These are phyloP conservation scores for Cynaeus angustus DNA, from an alignment of 2,888 invertebrate species.

Conservation along the genomic window DNA sequence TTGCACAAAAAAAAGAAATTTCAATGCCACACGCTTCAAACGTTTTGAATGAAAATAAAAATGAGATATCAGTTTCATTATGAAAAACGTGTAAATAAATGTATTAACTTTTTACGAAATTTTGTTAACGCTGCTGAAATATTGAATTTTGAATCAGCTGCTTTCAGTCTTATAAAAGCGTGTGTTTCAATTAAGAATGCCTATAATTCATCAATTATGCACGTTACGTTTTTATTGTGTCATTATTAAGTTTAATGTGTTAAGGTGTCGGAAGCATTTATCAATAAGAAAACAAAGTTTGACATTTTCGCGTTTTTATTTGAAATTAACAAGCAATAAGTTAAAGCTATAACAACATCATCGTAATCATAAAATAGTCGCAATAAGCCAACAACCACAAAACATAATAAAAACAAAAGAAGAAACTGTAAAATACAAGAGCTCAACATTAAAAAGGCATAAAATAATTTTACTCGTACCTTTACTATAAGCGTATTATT, in stretches of 20 bases:
- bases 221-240: neutral
- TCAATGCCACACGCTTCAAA: too few relatives aligned
- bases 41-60: too few relatives aligned
- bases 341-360: constrained; percentile 52
- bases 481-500: constrained; percentile 53
- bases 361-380: constrained; percentile 54
- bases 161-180: too few relatives aligned
- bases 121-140: too few relatives aligned
- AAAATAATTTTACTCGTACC: constrained; percentile 56
- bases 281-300: constrained; percentile 22
- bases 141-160: too few relatives aligned
- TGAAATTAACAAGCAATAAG: constrained; percentile 54
- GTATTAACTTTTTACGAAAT: too few relatives aligned
- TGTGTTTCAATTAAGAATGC: too few relatives aligned
- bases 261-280: constrained; percentile 5
- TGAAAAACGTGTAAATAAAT: too few relatives aligned
- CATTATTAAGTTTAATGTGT: neutral
- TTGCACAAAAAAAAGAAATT: too few relatives aligned
- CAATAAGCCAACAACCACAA: constrained; percentile 52
- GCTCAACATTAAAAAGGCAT: constrained; percentile 56
- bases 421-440: constrained; percentile 54
- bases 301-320: constrained; percentile 51
- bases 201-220: too few relatives aligned
- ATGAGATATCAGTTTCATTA: too few relatives aligned
- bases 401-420: constrained; percentile 52